A percentile compares a stretch with the other conserved stretches of the same genome.
These are phyloP conservation scores for Nasonovia ribisnigri DNA, from an alignment of 2,888 invertebrate species.

Conservation along the genomic window DNA sequence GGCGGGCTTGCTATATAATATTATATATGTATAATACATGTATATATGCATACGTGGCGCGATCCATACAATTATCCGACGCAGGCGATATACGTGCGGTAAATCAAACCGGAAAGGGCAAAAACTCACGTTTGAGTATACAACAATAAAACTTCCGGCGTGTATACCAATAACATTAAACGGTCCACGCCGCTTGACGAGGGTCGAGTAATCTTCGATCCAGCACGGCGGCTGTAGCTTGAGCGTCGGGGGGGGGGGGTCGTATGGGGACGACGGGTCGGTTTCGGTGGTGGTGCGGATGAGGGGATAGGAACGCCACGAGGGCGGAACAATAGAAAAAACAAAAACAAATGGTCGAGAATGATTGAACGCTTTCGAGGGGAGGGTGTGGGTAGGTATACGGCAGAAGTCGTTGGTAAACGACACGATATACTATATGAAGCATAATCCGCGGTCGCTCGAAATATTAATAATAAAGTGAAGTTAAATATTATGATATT, in stretches of 20 bases:
- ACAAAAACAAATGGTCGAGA: slow-evolving; percentile 3
- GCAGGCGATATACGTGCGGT: background rate
- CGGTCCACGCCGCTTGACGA: slow-evolving; percentile 27
- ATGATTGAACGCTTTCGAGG: slow-evolving; percentile 11
- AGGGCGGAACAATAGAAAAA: background rate
- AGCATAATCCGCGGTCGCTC: background rate
- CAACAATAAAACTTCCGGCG: slow-evolving; percentile 41
- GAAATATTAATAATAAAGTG: background rate
- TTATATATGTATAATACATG: background rate
- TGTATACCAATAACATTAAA: slow-evolving; percentile 42
- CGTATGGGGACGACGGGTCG: background rate
- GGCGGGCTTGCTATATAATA: background rate
- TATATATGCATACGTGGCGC: background rate
- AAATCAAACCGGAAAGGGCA: slow-evolving; percentile 31
- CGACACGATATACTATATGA: background rate
- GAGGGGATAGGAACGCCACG: background rate
- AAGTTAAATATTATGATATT: background rate
- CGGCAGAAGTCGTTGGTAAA: background rate
- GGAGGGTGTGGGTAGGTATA: background rate
- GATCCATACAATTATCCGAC: slow-evolving; percentile 19
- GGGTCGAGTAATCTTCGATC: slow-evolving; percentile 33
- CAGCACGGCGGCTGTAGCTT: too few species aligned
- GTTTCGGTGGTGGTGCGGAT: background rate
- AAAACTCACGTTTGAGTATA: slow-evolving; percentile 30
- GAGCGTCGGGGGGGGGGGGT: background rate